These are phyloP conservation scores for Cephus pygmeus DNA, from an alignment of 2,888 invertebrate genomes.

Conservation along the genomic window DNA sequence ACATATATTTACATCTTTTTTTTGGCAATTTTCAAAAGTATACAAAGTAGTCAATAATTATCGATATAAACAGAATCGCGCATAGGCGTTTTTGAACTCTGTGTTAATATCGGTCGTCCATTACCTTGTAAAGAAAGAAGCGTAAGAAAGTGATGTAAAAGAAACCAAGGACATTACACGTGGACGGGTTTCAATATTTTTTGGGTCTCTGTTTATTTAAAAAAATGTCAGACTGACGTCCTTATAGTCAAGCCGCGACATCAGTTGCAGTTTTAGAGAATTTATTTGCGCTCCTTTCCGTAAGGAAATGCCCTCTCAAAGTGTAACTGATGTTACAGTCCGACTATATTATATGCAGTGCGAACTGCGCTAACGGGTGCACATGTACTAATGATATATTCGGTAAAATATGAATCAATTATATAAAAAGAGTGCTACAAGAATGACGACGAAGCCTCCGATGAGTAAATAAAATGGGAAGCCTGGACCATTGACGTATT, in stretches of 20 bases:
- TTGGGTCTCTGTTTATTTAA: background rate
- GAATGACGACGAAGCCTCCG: constrained; percentile 26
- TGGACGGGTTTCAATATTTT: background rate
- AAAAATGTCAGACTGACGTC: background rate
- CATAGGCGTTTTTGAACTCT: background rate
- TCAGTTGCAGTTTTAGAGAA: too few species aligned
- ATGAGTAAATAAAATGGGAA: constrained; percentile 33
- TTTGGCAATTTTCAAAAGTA: background rate
- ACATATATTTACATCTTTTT: background rate
- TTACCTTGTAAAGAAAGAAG: background rate
- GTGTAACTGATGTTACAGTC: too few species aligned
- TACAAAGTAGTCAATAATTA: background rate
- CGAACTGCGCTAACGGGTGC: background rate
- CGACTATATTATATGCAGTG: too few species aligned
- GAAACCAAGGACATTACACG: background rate
- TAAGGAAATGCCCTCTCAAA: too few species aligned
- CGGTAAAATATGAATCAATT: background rate
- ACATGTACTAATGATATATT: background rate
- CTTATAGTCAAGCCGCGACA: too few species aligned
- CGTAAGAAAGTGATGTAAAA: background rate
- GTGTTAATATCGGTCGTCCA: too few species aligned
- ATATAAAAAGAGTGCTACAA: constrained; percentile 24
- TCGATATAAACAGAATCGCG: background rate
- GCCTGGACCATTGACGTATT: constrained; percentile 33
- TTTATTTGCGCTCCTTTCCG: too few species aligned